phyloP scores from a whole-genome alignment of 2,888 invertebrate genomes.

The Drosophila austrosaltans region DNA sequence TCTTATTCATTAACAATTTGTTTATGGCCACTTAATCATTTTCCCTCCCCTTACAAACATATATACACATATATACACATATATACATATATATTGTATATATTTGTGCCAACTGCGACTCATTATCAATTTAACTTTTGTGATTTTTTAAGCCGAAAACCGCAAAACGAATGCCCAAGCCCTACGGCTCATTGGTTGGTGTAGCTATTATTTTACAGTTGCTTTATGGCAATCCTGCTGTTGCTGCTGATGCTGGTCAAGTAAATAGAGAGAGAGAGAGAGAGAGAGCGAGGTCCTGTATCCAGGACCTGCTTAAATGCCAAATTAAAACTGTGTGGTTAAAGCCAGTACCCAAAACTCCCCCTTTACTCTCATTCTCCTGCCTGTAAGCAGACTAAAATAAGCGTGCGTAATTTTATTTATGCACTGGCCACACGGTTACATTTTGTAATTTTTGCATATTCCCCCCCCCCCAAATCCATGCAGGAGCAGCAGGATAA shows the following conservation, averaged over 20 bases:
- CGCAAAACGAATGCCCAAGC: conserved; percentile 22
- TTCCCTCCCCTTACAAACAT: no score
- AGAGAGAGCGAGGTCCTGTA: conserved; percentile 33
- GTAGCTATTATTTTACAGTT: conserved; percentile 60
- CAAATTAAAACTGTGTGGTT: conserved; percentile 82
- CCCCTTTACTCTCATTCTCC: conserved; percentile 49
- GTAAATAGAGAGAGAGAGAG: conserved; percentile 14
- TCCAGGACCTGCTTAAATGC: conserved; percentile 70
- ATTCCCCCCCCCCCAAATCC: background rate
- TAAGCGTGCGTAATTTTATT: conserved; percentile 84
- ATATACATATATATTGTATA: no score
- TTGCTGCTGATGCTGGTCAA: conserved; percentile 2
- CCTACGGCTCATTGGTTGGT: conserved; percentile 15
- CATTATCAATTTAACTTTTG: conserved; percentile 77
- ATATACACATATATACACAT: background rate
- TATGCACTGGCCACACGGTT: conserved; percentile 80
- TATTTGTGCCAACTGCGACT: conserved; percentile 51
- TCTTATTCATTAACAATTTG: conserved; percentile 18
- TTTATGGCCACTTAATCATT: conserved; percentile 42
- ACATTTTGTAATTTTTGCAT: conserved; percentile 78
- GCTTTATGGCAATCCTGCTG: conserved; percentile 50
- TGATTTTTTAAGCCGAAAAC: conserved; percentile 65
- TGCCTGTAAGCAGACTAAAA: conserved; percentile 81
- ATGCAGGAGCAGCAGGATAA: conserved; percentile 5
- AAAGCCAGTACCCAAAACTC: conserved; percentile 48